Conservation (phyloP, 2,113 vertebrate genomes). For the Leucoraja erinaceus region DNA sequence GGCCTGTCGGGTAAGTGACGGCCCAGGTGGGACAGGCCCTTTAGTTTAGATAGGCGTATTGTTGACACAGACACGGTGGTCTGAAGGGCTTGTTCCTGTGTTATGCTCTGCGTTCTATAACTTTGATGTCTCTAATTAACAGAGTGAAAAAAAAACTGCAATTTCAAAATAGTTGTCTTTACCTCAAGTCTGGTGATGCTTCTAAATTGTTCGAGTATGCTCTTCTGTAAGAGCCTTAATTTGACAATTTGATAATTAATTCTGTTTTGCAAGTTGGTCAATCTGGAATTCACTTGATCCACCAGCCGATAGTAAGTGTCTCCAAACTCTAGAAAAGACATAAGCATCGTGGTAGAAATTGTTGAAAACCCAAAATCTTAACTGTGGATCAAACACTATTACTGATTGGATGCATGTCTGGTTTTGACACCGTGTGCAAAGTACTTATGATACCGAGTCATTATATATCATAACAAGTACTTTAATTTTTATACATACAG, state of each 20-base stretch:
- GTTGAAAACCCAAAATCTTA: neutral
- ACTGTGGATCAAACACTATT: too few species aligned
- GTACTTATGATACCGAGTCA: too few species aligned
- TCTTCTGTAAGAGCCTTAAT: neutral
- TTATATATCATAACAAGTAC: too few species aligned
- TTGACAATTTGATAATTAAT: neutral
- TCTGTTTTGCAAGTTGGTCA: slow-evolving; percentile 16
- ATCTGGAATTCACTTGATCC: slow-evolving; percentile 3
- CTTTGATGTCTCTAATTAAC: neutral
- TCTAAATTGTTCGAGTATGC: slow-evolving; percentile 6
- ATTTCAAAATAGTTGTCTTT: neutral
- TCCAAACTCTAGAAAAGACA: neutral
- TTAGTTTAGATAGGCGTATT: too few species aligned
- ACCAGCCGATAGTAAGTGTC: slow-evolving; percentile 23
- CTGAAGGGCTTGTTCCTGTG: too few species aligned
- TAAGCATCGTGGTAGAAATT: neutral
- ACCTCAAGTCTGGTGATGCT: neutral
- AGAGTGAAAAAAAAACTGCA: neutral
- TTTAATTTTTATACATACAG: too few species aligned
- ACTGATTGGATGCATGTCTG: too few species aligned
- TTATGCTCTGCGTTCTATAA: too few species aligned
- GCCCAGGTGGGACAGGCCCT: too few species aligned
- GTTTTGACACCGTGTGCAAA: too few species aligned
- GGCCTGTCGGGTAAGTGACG: too few species aligned
- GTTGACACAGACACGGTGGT: too few species aligned